phyloP scores from a whole-genome alignment of 2,888 invertebrate genomes.

The Drosophila conformis region DNA sequence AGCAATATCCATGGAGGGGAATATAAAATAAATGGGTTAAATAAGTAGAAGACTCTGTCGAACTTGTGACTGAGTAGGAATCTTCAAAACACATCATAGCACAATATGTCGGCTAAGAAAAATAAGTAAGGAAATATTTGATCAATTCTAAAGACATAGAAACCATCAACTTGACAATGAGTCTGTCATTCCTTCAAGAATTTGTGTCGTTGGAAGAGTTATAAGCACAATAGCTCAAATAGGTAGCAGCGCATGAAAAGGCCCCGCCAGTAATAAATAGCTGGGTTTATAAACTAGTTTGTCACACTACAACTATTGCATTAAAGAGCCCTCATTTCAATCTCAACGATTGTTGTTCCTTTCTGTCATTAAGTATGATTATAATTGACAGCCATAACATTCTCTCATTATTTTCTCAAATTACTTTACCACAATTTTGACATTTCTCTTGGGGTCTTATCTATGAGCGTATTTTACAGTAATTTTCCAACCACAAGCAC shows the following conservation, averaged over 20 bases:
- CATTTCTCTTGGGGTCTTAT: conserved; percentile 33
- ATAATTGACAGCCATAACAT: conserved; percentile 8
- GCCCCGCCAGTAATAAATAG: neutral
- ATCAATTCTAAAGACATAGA: neutral
- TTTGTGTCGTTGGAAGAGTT: neutral
- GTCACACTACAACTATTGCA: neutral
- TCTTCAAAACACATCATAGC: neutral
- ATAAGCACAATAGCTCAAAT: neutral
- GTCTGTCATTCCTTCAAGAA: neutral
- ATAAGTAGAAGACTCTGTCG: neutral
- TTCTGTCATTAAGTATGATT: neutral
- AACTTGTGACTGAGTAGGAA: neutral
- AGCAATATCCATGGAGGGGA: neutral
- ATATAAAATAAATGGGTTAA: neutral
- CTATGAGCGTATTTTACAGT: neutral
- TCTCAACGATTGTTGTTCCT: conserved; percentile 2
- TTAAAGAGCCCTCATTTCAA: neutral
- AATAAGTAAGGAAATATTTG: neutral
- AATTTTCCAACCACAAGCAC: conserved; percentile 1
- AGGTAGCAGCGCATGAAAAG: neutral
- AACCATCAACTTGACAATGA: neutral
- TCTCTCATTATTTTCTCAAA: conserved; percentile 18
- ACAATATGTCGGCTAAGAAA: neutral
- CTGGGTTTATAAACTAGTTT: neutral
- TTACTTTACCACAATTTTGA: conserved; percentile 4